Evolutionary conservation across 2,888 invertebrate genomes (phyloP).

Genomic region (Adelphocoris suturalis): DNA sequence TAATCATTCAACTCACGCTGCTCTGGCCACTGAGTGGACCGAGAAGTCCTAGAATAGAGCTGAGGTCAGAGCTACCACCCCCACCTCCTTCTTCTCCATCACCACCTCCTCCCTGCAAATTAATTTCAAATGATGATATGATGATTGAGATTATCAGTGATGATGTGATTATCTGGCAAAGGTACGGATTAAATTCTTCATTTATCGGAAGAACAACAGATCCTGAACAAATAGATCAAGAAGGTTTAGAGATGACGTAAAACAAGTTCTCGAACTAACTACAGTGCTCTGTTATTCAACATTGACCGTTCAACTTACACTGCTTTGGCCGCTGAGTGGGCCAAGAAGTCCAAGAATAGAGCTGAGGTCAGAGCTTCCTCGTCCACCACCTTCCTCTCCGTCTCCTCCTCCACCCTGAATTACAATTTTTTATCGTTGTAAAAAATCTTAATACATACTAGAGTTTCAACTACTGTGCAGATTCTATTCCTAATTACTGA

Average conservation of each 20-base stretch:
- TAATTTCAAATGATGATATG: too few relatives aligned
- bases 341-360: slow-evolving; percentile 71
- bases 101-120: slow-evolving; percentile 70
- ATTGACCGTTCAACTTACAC: slow-evolving; percentile 72
- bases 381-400: slow-evolving; percentile 66
- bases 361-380: slow-evolving; percentile 74
- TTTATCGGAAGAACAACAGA: not conserved
- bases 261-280: too few relatives aligned
- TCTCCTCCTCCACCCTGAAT: slow-evolving; percentile 63
- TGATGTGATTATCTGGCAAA: not conserved
- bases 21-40: slow-evolving; percentile 75
- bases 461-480: too few relatives aligned
- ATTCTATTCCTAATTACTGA: too few relatives aligned
- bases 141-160: too few relatives aligned
- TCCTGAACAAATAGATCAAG: too few relatives aligned
- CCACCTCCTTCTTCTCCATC: slow-evolving; percentile 69
- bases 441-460: too few relatives aligned
- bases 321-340: slow-evolving; percentile 73
- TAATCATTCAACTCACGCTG: slow-evolving; percentile 74
- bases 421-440: too few relatives aligned
- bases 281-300: not conserved
- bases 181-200: not conserved
- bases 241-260: too few relatives aligned
- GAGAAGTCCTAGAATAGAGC: slow-evolving; percentile 75
- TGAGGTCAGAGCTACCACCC: slow-evolving; percentile 74